phyloP scores from a whole-genome alignment of 2,113 vertebrate genomes.

The Castor canadensis region DNA sequence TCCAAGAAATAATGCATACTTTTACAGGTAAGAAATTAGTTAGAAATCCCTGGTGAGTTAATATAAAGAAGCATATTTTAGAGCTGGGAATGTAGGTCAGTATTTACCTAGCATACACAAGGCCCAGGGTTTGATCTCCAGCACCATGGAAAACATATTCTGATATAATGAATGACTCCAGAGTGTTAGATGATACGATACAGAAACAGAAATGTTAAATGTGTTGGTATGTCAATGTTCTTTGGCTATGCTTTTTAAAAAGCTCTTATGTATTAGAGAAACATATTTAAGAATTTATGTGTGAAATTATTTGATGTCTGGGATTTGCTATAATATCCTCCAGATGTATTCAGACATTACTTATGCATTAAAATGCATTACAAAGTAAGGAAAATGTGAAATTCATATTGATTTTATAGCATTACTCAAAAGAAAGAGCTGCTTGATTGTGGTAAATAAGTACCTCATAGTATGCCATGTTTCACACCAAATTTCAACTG shows the following conservation, averaged over 20 bases:
- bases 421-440: neutral
- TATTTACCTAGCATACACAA: neutral
- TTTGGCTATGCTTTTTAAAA: neutral
- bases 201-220: conserved; percentile 8
- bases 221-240: neutral
- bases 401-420: neutral
- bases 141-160: neutral
- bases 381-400: conserved; percentile 4
- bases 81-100: neutral
- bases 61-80: neutral
- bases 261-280: neutral
- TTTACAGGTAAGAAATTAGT: neutral
- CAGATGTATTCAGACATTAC: conserved; percentile 1
- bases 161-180: too few relatives aligned
- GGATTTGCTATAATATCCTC: conserved; percentile 9
- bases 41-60: neutral
- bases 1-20: neutral
- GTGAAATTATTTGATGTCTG: conserved; percentile 27
- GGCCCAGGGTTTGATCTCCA: neutral
- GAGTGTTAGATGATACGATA: too few relatives aligned
- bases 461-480: neutral
- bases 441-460: neutral
- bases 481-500: conserved; percentile 16
- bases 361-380: conserved; percentile 17
- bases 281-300: neutral